Evolutionary conservation across 2,113 vertebrate species (phyloP).

Genomic region (Miniopterus natalensis): DNA sequence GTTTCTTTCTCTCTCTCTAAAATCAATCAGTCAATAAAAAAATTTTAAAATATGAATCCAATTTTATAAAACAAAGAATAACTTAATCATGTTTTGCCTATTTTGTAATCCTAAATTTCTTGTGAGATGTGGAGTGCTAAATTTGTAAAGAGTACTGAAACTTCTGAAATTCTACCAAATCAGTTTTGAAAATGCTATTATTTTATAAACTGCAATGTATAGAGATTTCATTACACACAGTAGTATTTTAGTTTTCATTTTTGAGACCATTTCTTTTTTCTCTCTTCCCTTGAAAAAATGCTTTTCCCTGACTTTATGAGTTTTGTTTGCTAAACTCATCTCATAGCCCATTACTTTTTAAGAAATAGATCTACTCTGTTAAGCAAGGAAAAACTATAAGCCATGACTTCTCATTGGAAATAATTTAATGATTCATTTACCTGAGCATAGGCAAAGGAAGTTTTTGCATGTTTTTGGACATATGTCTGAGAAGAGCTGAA

Average conservation of each 20-base stretch:
- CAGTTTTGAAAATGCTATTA: constrained; percentile 25
- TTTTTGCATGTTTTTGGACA: constrained; percentile 99
- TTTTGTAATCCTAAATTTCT: neutral
- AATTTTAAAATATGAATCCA: constrained; percentile 5
- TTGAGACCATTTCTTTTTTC: neutral
- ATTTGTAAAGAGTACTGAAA: constrained; percentile 57
- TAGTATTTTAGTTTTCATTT: constrained; percentile 37
- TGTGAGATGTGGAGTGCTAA: neutral
- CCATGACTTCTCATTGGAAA: constrained; percentile 28
- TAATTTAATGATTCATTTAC: constrained; percentile 87
- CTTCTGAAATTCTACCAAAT: constrained; percentile 41
- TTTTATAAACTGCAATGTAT: neutral
- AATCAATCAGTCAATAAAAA: neutral
- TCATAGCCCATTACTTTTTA: constrained; percentile 14
- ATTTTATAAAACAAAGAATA: constrained; percentile 45
- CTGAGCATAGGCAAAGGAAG: constrained; percentile 98
- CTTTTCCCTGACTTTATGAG: constrained; percentile 19
- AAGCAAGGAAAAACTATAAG: constrained; percentile 50
- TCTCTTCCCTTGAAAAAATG: constrained; percentile 50
- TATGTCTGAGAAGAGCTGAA: constrained; percentile 98
- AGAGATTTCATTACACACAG: neutral
- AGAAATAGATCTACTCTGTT: constrained; percentile 27
- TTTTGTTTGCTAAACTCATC: constrained; percentile 29
- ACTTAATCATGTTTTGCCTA: neutral
- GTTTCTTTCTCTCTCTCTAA: neutral